Conservation (phyloP, 2,888 invertebrate genomes). For the Drosophila falleni region DNA sequence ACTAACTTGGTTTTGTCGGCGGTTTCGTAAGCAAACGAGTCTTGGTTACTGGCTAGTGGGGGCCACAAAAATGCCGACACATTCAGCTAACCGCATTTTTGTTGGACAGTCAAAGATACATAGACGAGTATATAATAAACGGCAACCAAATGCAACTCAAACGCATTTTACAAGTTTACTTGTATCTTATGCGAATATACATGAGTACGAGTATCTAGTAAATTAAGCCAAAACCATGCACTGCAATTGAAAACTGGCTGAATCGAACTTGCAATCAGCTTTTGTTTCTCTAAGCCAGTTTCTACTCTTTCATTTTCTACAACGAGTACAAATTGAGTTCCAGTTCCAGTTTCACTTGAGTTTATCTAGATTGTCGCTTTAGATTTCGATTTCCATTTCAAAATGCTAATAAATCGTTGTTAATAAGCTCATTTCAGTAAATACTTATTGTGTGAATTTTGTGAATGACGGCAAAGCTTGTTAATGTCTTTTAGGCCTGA, state of each 20-base stretch:
- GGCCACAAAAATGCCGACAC: conserved; percentile 55
- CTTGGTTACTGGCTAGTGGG: conserved; percentile 33
- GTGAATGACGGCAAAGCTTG: conserved; percentile 36
- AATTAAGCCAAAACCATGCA: conserved; percentile 30
- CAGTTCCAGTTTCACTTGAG: conserved; percentile 38
- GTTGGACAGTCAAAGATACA: conserved; percentile 26
- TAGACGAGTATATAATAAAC: conserved; percentile 5
- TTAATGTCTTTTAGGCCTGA: conserved; percentile 34
- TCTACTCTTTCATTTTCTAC: conserved; percentile 16
- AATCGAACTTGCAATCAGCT: conserved; percentile 45
- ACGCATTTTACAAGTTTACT: conserved; percentile 51
- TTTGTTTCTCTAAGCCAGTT: conserved; percentile 38
- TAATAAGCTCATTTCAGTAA: conserved; percentile 64
- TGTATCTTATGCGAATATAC: conserved; percentile 12
- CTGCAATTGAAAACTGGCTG: conserved; percentile 50
- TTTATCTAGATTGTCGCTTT: conserved; percentile 71
- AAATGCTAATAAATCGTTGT: conserved; percentile 66
- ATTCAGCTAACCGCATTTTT: conserved; percentile 51
- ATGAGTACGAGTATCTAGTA: conserved; percentile 29
- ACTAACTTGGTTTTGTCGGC: conserved; percentile 51
- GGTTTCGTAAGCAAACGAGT: conserved; percentile 63
- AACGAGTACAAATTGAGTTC: conserved; percentile 30
- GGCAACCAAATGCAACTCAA: conserved; percentile 33
- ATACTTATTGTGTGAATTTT: conserved; percentile 61
- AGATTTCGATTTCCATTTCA: conserved; percentile 68